These are phyloP conservation scores for Eulemur coronatus DNA, from an alignment of 2,797 vertebrate genomes.

Conservation along the genomic window DNA sequence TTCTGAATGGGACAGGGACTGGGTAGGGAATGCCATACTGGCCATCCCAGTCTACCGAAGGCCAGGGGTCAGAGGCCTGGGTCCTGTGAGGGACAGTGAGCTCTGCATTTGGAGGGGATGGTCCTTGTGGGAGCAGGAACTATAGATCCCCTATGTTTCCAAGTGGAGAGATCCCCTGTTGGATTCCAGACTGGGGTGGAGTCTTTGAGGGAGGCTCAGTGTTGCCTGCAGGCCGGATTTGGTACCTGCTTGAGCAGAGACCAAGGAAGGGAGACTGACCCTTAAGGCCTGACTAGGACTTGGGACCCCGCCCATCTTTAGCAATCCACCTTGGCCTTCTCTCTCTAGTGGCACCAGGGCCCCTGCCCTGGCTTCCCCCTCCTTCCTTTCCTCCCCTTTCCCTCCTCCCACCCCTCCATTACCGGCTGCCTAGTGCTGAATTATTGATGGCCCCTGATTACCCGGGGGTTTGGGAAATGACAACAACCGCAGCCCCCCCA, in stretches of 20 bases:
- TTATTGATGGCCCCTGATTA: conserved; percentile 86
- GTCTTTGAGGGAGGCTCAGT: conserved; percentile 35
- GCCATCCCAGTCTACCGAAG: neutral
- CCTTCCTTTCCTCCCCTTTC: conserved; percentile 55
- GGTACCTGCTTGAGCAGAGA: conserved; percentile 33
- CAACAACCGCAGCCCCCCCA: conserved; percentile 75
- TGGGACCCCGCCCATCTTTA: conserved; percentile 37
- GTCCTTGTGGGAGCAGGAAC: neutral
- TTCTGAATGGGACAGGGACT: conserved; percentile 33
- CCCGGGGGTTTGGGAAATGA: conserved; percentile 86
- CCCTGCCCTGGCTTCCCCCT: conserved; percentile 81
- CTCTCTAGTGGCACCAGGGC: conserved; percentile 66
- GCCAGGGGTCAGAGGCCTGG: neutral
- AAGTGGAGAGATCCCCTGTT: conserved; percentile 2
- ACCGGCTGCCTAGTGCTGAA: conserved; percentile 83
- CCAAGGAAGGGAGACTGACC: neutral
- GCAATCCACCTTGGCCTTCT: conserved; percentile 62
- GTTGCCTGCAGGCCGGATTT: neutral
- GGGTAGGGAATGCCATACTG: neutral
- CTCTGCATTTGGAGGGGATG: neutral
- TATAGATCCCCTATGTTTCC: neutral
- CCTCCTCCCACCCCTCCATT: conserved; percentile 86
- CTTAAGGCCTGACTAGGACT: neutral
- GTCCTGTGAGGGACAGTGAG: neutral
- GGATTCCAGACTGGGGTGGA: conserved; percentile 58